Evolutionary conservation across 64 coral and sea anemone species (phyloP).

Genomic region (Pocillopora verrucosa): DNA sequence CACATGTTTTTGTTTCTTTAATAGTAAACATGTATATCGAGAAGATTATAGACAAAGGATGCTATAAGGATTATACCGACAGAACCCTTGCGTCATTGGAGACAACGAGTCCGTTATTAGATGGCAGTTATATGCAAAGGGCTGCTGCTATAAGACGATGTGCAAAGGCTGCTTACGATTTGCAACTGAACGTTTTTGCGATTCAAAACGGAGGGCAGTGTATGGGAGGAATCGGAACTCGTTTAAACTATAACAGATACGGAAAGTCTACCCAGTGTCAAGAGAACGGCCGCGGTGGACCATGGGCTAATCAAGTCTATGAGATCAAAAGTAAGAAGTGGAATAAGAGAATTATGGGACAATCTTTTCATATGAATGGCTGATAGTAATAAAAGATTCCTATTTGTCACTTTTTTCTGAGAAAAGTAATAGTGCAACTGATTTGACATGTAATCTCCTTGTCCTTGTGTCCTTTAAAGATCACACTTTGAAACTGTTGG

Average conservation of each 20-base stretch:
- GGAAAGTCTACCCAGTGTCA: not conserved
- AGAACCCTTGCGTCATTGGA: constrained; percentile 11
- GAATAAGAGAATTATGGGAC: not conserved
- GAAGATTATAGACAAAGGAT: not conserved
- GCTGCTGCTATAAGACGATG: constrained; percentile 20
- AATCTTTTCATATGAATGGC: not conserved
- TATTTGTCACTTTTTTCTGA: too few species aligned
- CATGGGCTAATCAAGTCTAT: constrained; percentile 22
- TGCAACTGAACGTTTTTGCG: not conserved
- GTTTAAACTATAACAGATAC: constrained; percentile 4
- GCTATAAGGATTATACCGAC: constrained; percentile 13
- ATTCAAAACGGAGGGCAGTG: constrained; percentile 31
- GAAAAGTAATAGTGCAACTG: too few species aligned
- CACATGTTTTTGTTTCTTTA: not conserved
- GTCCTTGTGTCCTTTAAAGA: too few species aligned
- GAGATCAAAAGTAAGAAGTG: not conserved
- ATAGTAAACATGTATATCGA: not conserved
- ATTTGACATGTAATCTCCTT: too few species aligned
- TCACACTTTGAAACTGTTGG: too few species aligned
- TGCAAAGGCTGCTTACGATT: constrained; percentile 5
- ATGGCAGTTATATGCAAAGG: constrained; percentile 17
- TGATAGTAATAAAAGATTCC: too few species aligned
- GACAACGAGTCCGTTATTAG: not conserved
- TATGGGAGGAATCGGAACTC: not conserved
- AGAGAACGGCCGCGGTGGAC: constrained; percentile 14